Evolutionary conservation across 2,113 vertebrate species (phyloP).

Genomic region (Anoura caudifer): DNA sequence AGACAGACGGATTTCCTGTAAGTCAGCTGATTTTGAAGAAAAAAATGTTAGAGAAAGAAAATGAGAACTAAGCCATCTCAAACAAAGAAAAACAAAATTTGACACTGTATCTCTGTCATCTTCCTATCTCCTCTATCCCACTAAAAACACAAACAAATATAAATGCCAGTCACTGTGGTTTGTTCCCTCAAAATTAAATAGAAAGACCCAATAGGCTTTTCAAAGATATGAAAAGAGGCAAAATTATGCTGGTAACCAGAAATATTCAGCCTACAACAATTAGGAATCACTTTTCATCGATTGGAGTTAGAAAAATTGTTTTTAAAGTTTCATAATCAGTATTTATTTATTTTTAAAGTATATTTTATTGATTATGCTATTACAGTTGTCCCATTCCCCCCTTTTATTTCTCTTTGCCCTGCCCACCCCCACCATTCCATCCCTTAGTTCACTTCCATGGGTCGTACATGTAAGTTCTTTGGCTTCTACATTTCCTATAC

Average conservation of each 20-base stretch:
- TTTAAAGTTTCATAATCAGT: background rate
- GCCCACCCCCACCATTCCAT: too few species aligned
- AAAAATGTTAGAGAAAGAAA: constrained; percentile 52
- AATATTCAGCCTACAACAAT: background rate
- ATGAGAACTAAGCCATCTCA: constrained; percentile 53
- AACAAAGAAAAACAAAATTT: constrained; percentile 8
- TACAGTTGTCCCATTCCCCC: too few species aligned
- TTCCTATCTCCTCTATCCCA: background rate
- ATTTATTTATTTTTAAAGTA: too few species aligned
- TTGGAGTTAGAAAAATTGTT: background rate
- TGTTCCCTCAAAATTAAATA: background rate
- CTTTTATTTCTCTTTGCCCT: too few species aligned
- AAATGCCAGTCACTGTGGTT: background rate
- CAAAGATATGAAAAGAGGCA: background rate
- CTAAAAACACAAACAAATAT: background rate
- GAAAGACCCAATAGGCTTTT: background rate
- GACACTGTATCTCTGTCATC: background rate
- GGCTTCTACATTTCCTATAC: too few species aligned
- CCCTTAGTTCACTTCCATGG: too few species aligned
- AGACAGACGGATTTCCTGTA: constrained; percentile 71
- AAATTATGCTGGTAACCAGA: background rate
- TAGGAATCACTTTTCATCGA: background rate
- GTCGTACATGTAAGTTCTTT: too few species aligned
- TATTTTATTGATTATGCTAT: too few species aligned
- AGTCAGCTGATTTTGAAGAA: constrained; percentile 61